Percentiles rank a stretch among this genome's conserved stretches.
These are phyloP conservation scores for Athalia circularis DNA, from an alignment of 2,888 invertebrate species.

Conservation along the genomic window DNA sequence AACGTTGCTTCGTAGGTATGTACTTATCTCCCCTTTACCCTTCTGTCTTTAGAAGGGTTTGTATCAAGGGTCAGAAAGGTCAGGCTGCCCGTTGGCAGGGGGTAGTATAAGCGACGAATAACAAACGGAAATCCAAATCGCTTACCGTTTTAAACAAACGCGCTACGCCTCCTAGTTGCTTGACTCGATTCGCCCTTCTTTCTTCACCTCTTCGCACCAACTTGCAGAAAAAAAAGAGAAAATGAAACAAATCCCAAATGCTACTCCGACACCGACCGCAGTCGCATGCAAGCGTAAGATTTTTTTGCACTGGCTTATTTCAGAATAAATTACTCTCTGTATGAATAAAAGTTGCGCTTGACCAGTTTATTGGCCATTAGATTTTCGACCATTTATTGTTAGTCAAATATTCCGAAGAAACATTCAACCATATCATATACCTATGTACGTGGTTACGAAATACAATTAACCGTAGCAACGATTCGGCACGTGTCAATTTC, in stretches of 20 bases:
- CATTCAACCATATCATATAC: too few relatives aligned
- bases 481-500: constrained; percentile 27
- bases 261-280: too few relatives aligned
- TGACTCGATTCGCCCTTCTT: background rate
- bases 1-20: constrained; percentile 4
- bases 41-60: constrained; percentile 18
- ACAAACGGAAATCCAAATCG: constrained; percentile 3
- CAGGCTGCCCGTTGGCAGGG: constrained; percentile 15
- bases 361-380: background rate
- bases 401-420: too few relatives aligned
- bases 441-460: constrained; percentile 13
- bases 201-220: background rate
- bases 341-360: too few relatives aligned
- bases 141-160: background rate
- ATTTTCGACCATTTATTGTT: too few relatives aligned
- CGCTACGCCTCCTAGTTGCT: background rate
- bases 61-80: constrained; percentile 24
- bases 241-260: too few relatives aligned
- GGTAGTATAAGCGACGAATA: background rate
- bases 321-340: too few relatives aligned
- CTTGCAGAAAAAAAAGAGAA: too few relatives aligned
- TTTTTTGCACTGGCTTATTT: too few relatives aligned
- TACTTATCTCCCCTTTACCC: constrained; percentile 28
- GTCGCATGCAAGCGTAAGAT: too few relatives aligned
- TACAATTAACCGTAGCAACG: constrained; percentile 18